Percentiles rank a stretch among this genome's conserved stretches.
Evolutionary conservation across 1,140 invertebrate species (phyloP).

Genomic region (Aphis gossypii): DNA sequence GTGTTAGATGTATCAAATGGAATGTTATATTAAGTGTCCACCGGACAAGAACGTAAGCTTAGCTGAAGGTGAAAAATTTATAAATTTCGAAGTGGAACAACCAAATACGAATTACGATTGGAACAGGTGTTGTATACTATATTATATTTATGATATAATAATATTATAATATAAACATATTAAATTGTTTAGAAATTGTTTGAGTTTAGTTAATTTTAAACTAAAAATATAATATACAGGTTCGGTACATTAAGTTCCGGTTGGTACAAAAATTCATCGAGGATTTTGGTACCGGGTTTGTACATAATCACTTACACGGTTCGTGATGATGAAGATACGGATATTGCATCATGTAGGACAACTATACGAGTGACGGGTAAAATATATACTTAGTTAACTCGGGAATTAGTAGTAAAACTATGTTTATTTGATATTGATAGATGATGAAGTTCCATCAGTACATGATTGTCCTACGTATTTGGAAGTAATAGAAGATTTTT

Average conservation of each 20-base stretch:
- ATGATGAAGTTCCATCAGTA: not conserved
- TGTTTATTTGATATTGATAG: not conserved
- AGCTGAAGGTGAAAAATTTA: not conserved
- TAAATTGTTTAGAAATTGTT: not conserved
- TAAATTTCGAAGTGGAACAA: conserved; percentile 30
- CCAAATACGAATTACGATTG: conserved; percentile 40
- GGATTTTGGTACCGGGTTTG: not conserved
- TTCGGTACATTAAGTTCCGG: conserved; percentile 35
- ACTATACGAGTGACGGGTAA: conserved; percentile 36
- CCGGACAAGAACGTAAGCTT: not conserved
- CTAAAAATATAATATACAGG: not conserved
- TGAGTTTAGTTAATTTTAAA: not conserved
- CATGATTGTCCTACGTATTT: conserved; percentile 20
- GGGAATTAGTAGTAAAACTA: not conserved
- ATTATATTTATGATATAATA: not conserved
- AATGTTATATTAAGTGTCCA: conserved; percentile 35
- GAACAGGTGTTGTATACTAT: conserved; percentile 20
- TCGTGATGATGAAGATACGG: not conserved
- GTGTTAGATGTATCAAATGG: conserved; percentile 32
- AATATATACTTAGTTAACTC: not conserved
- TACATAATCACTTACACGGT: conserved; percentile 40
- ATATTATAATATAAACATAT: not conserved
- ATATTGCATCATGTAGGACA: conserved; percentile 23
- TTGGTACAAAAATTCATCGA: conserved; percentile 19
- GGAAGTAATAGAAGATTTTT: conserved; percentile 8